These are phyloP conservation scores for Meloe dianella DNA, from an alignment of 2,888 invertebrate species.

Conservation along the genomic window DNA sequence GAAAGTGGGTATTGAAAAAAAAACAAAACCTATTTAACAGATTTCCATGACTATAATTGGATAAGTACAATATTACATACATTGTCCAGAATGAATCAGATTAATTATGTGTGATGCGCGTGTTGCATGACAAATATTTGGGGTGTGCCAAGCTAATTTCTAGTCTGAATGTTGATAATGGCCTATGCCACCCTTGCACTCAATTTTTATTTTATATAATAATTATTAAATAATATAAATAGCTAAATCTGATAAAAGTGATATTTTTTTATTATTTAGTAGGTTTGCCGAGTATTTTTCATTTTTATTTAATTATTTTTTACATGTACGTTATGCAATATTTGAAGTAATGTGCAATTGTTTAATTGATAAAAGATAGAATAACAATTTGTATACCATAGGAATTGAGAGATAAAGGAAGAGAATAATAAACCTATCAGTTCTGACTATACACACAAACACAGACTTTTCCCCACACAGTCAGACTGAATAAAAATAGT, in stretches of 20 bases:
- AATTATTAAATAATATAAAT: conserved; percentile 14
- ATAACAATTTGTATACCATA: conserved; percentile 47
- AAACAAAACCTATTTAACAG: conserved; percentile 28
- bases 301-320: conserved; percentile 43
- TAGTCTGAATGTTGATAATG: conserved; percentile 51
- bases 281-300: conserved; percentile 46
- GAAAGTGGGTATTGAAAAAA: conserved; percentile 30
- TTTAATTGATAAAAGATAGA: conserved; percentile 31
- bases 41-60: conserved; percentile 33
- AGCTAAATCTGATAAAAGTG: conserved; percentile 44
- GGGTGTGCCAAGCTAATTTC: conserved; percentile 52
- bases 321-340: conserved; percentile 44
- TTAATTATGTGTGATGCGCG: conserved; percentile 28
- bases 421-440: too few relatives aligned
- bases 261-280: conserved; percentile 50
- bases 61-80: conserved; percentile 35
- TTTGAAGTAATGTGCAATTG: conserved; percentile 46
- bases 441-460: conserved; percentile 33
- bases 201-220: conserved; percentile 40
- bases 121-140: conserved; percentile 31
- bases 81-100: conserved; percentile 38
- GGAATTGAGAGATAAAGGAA: conserved; percentile 41
- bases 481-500: conserved; percentile 43
- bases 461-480: conserved; percentile 30
- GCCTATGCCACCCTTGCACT: conserved; percentile 43